Evolutionary conservation across 2,113 vertebrate species (phyloP).

Genomic region (Cheilinus undulatus): DNA sequence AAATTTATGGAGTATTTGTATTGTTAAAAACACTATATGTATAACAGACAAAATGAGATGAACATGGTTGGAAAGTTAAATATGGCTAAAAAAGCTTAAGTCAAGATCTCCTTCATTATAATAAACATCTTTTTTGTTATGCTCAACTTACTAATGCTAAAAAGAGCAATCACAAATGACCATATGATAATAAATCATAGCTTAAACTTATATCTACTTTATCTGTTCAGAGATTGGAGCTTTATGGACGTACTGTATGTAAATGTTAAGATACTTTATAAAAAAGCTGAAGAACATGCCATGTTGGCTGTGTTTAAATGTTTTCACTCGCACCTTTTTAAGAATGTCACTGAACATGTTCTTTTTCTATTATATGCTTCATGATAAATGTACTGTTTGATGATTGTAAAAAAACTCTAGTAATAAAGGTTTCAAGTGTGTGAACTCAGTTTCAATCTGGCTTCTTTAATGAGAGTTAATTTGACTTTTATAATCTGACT

Average conservation of each 20-base stretch:
- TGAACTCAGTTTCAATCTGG: conserved; percentile 1
- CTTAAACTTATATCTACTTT: conserved; percentile 61
- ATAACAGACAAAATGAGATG: neutral
- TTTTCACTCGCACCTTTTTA: conserved; percentile 70
- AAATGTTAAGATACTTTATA: conserved; percentile 65
- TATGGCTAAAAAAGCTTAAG: conserved; percentile 10
- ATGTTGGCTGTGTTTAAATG: conserved; percentile 51
- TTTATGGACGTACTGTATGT: conserved; percentile 53
- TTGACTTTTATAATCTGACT: neutral
- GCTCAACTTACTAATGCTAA: conserved; percentile 28
- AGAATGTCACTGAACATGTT: conserved; percentile 68
- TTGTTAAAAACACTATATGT: neutral
- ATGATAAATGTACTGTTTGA: conserved; percentile 77
- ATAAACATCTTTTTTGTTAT: conserved; percentile 56
- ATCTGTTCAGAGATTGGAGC: conserved; percentile 33
- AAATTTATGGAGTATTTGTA: neutral
- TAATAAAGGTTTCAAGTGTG: conserved; percentile 81
- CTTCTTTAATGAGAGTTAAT: conserved; percentile 12
- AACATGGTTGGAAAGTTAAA: neutral
- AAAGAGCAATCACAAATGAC: neutral
- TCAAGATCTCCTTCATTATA: conserved; percentile 19
- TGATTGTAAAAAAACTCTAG: conserved; percentile 88
- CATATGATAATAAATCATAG: conserved; percentile 23
- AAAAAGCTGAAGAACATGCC: conserved; percentile 53
- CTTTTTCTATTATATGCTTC: conserved; percentile 65